A percentile compares a stretch with the other conserved stretches of the same genome.
Conservation (phyloP, 2,113 vertebrate species). For the Mastomys coucha region DNA sequence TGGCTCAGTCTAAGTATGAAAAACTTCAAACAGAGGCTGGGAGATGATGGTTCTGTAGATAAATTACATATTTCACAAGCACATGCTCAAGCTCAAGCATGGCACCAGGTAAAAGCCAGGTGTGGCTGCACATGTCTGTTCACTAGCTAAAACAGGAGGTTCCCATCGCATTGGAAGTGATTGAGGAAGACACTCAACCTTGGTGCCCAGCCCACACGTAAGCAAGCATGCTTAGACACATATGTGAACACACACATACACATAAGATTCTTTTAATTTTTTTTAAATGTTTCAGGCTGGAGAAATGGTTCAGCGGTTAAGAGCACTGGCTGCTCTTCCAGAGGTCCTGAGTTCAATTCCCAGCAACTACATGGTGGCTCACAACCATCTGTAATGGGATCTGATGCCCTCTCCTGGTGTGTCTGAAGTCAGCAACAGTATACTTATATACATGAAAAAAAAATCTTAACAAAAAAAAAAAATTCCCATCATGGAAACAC, state of each 20-base stretch:
- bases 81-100: neutral
- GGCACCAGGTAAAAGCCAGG: neutral
- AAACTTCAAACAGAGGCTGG: neutral
- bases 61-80: neutral
- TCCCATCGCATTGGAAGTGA: neutral
- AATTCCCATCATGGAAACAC: slow-evolving; percentile 35
- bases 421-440: too few species aligned
- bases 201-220: neutral
- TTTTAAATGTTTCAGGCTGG: neutral
- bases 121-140: too few species aligned
- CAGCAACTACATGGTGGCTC: too few species aligned
- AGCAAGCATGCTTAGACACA: neutral
- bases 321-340: too few species aligned
- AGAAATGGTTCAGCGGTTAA: too few species aligned
- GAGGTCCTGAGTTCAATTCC: too few species aligned
- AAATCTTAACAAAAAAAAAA: neutral
- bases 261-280: neutral
- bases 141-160: neutral
- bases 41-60: neutral
- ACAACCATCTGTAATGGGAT: too few species aligned
- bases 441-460: too few species aligned
- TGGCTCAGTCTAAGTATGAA: neutral
- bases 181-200: neutral
- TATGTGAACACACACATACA: neutral
- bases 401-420: too few species aligned